Conservation (phyloP, 2,113 vertebrate genomes). For the Scomber colias region DNA sequence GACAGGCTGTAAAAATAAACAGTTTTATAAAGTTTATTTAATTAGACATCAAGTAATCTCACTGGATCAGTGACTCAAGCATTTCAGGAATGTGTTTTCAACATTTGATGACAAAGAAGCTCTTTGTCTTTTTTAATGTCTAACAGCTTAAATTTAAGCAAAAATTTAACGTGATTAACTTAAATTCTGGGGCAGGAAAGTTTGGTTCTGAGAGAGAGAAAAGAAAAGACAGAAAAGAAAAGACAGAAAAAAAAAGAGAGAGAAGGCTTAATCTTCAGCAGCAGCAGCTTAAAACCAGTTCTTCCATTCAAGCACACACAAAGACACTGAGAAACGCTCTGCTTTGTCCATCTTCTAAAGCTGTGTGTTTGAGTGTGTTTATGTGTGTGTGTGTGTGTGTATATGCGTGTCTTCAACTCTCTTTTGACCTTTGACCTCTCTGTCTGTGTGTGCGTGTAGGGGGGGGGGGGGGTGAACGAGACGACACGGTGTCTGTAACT, state of each 20-base stretch:
- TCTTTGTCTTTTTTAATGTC: background rate
- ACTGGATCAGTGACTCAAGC: background rate
- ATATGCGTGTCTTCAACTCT: constrained; percentile 53
- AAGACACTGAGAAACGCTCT: constrained; percentile 19
- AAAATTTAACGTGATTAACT: background rate
- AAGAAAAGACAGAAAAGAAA: too few relatives aligned
- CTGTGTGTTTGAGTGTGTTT: background rate
- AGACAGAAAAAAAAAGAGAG: background rate
- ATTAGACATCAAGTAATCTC: too few relatives aligned
- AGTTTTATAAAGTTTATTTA: too few relatives aligned
- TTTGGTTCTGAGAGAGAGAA: background rate
- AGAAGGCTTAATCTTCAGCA: constrained; percentile 24
- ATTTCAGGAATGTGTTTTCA: background rate
- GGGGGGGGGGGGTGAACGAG: too few relatives aligned
- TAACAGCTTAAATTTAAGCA: background rate
- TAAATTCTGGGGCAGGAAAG: background rate
- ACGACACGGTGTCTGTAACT: background rate
- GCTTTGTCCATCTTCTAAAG: constrained; percentile 29
- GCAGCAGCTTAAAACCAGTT: constrained; percentile 6
- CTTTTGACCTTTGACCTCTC: constrained; percentile 54
- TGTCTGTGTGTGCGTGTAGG: background rate
- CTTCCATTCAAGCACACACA: constrained; percentile 38
- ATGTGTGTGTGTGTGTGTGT: constrained; percentile 10
- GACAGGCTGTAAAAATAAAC: too few relatives aligned
- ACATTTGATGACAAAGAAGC: background rate